These are phyloP conservation scores for Drosophila anomalata DNA, from an alignment of 2,888 invertebrate species.

Conservation along the genomic window DNA sequence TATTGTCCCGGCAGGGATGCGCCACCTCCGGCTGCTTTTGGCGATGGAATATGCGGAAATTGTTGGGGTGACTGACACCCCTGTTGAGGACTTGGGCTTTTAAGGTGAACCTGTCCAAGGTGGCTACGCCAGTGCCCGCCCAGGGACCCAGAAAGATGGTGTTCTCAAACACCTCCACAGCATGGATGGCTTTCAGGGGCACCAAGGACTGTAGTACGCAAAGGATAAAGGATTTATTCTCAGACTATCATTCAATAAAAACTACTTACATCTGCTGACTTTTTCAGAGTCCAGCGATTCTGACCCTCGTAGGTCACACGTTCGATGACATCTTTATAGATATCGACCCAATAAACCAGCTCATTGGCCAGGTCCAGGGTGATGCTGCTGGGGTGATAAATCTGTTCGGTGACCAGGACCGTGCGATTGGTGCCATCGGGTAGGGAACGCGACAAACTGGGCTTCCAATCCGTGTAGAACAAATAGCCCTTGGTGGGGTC, in stretches of 20 bases:
- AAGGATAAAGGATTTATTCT: slow-evolving; percentile 1
- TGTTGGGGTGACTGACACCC: slow-evolving; percentile 86
- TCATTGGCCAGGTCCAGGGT: slow-evolving; percentile 89
- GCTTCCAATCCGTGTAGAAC: slow-evolving; percentile 92
- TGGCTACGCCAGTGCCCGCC: slow-evolving; percentile 87
- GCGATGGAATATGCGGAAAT: slow-evolving; percentile 90
- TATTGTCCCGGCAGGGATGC: slow-evolving; percentile 88
- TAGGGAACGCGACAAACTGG: slow-evolving; percentile 86
- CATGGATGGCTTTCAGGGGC: slow-evolving; percentile 85
- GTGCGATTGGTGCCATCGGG: slow-evolving; percentile 88
- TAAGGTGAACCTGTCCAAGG: slow-evolving; percentile 86
- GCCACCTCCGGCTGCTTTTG: slow-evolving; percentile 90
- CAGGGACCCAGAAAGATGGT: slow-evolving; percentile 90
- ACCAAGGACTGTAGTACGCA: slow-evolving; percentile 66
- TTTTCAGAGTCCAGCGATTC: slow-evolving; percentile 85
- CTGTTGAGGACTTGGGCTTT: slow-evolving; percentile 84
- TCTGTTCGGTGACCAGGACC: slow-evolving; percentile 87
- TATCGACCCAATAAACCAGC: slow-evolving; percentile 92
- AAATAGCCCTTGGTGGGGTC: slow-evolving; percentile 91
- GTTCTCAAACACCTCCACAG: slow-evolving; percentile 90
- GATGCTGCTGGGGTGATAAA: slow-evolving; percentile 91
- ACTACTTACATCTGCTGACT: slow-evolving; percentile 79
- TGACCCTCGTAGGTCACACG: slow-evolving; percentile 90
- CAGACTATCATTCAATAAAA: neutral
- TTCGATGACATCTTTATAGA: slow-evolving; percentile 91